Conservation (phyloP, 2,888 invertebrate species). For the Amorpha juglandis region DNA sequence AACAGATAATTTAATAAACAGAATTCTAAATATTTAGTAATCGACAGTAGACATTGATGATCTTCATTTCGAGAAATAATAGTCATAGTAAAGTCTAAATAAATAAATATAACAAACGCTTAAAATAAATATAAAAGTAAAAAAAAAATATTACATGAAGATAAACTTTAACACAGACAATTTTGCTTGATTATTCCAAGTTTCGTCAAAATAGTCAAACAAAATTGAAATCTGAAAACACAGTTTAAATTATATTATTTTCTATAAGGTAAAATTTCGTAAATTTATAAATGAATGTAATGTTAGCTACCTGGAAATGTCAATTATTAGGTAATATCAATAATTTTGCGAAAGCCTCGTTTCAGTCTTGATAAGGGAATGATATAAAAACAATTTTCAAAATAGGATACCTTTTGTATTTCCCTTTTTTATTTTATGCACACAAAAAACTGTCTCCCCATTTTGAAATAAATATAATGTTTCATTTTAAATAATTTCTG, state of each 20-base stretch:
- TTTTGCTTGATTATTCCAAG: conserved; percentile 25
- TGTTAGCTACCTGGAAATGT: background rate
- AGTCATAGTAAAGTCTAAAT: no score
- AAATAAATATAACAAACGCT: background rate
- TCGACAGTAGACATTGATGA: no score
- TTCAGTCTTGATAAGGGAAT: conserved; percentile 21
- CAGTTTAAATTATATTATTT: background rate
- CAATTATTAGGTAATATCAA: background rate
- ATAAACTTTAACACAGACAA: conserved; percentile 1
- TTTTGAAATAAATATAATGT: no score
- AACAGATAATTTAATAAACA: no score
- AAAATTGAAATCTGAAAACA: background rate
- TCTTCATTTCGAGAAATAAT: no score
- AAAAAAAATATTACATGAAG: background rate
- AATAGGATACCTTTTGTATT: background rate
- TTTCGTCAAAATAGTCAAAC: conserved; percentile 26
- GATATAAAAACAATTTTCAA: background rate
- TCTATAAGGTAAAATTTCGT: background rate
- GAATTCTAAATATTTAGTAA: no score
- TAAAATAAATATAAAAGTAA: background rate
- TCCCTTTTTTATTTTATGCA: background rate
- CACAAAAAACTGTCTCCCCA: background rate
- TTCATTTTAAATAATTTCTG: no score
- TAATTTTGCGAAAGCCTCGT: conserved; percentile 6
- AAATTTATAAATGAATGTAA: background rate